Base-by-base conservation (phyloP, 2,888 invertebrate species). In the Zygaena filipendulae region DNA sequence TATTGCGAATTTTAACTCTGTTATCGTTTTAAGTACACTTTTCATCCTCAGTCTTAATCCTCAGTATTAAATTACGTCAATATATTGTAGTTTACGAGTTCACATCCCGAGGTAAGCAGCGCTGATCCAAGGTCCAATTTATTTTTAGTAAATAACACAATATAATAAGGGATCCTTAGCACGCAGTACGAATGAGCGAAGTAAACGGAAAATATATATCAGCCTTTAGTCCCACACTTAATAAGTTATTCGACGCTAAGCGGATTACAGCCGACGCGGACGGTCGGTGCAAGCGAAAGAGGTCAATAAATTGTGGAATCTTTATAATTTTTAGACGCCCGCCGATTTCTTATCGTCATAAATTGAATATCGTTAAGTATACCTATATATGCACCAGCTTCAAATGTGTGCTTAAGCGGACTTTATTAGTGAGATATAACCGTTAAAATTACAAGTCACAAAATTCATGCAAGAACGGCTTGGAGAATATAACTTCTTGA, bases 361-460 rank as follows among this genome's bases (percentile, higher is more conserved):
- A 75, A 79, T 77, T 75, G 62, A 66, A 67, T 72, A 72, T 77
- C 62, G 74, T 75, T 77, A 71, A 69, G n/a, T n/a, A n/a, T n/a
- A n/a, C n/a, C n/a, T n/a, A n/a, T n/a, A 61, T 58, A 52, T 57
- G 50, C 57, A 52, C 46, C 52, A 46, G 32, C 42, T 46, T 35
- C 31, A 48, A 53, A 54, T 49, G 53, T 58, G 54, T 59, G 53
- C 61, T 61, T 64, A 68, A 69, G 64, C 66, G 62, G 56, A 52
- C 51, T 58, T 66, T 63, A 71, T 60, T 59, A 49, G 48, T 42
- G 52, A 55, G 59, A 72, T 72, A 64, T 61, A 70, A 71, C 68
- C 61, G 67, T 72, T 63, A 62, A 51, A 59, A 40, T 6, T 16
- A 16, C 16, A n/a, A n/a, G n/a, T n/a, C n/a, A n/a, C n/a, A n/a